phyloP scores from a whole-genome alignment of 2,797 vertebrate genomes.

The Atherinosoma microstoma region DNA sequence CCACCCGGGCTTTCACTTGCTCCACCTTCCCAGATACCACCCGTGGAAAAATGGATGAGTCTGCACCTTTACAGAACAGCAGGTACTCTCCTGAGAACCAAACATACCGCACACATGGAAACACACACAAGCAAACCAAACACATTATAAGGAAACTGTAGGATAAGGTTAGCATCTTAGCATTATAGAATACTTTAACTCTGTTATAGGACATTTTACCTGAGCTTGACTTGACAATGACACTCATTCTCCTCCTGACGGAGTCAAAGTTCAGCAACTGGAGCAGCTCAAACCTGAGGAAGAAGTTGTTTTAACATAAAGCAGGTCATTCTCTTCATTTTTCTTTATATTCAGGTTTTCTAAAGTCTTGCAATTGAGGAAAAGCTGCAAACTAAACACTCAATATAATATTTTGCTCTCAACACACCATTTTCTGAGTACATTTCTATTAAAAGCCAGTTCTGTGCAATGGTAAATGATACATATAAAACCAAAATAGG shows the following conservation, averaged over 20 bases:
- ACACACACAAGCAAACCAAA: conserved; percentile 22
- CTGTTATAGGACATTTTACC: conserved; percentile 74
- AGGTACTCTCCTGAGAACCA: conserved; percentile 88
- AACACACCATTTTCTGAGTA: background rate
- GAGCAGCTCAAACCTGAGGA: conserved; percentile 90
- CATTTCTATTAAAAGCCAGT: background rate
- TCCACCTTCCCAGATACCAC: conserved; percentile 96
- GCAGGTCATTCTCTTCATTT: background rate
- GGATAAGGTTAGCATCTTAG: background rate
- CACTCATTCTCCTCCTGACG: conserved; percentile 96
- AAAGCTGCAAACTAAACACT: background rate
- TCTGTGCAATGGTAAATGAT: background rate
- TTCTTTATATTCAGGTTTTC: background rate
- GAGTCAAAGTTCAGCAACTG: conserved; percentile 96
- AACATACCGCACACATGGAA: conserved; percentile 9
- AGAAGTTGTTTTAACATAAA: background rate
- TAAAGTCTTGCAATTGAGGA: background rate
- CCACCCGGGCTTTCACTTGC: conserved; percentile 91
- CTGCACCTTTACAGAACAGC: conserved; percentile 97
- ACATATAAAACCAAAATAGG: background rate
- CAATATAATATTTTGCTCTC: background rate
- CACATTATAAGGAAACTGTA: conserved; percentile 6
- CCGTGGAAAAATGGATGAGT: conserved; percentile 95
- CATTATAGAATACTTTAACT: background rate
- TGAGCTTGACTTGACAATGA: conserved; percentile 91